These are phyloP conservation scores for Erynnis tages DNA, from an alignment of 2,888 invertebrate species.

Conservation along the genomic window DNA sequence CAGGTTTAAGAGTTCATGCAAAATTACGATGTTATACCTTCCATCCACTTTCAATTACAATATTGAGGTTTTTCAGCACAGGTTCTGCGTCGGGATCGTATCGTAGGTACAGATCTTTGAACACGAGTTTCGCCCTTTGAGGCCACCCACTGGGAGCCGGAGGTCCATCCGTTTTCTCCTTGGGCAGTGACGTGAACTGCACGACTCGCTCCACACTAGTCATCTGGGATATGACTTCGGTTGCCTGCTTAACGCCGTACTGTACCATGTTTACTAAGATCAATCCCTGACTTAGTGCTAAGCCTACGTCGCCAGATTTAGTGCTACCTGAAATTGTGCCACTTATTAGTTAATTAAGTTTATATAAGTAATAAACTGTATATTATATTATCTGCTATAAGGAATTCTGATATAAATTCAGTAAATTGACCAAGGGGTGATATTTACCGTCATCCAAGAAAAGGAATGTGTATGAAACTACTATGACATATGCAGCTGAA, in stretches of 20 bases:
- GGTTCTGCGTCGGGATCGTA: constrained; percentile 84
- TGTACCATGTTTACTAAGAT: constrained; percentile 91
- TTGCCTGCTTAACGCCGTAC: constrained; percentile 89
- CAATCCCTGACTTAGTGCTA: constrained; percentile 87
- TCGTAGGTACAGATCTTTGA: constrained; percentile 82
- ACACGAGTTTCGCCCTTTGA: constrained; percentile 79
- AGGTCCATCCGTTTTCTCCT: constrained; percentile 85
- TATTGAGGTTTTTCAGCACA: constrained; percentile 85
- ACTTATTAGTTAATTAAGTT: no score
- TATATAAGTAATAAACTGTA: not conserved
- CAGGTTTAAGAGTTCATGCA: not conserved
- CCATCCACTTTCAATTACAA: constrained; percentile 83
- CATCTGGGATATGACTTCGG: constrained; percentile 90
- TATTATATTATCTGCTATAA: no score
- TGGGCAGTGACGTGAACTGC: constrained; percentile 88
- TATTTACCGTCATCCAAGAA: constrained; percentile 79
- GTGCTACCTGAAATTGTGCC: constrained; percentile 64
- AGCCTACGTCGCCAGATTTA: constrained; percentile 85
- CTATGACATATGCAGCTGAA: constrained; percentile 82
- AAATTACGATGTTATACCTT: constrained; percentile 76
- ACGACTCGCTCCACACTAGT: constrained; percentile 91
- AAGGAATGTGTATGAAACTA: constrained; percentile 84
- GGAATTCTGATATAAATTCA: no score
- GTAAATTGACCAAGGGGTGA: no score
- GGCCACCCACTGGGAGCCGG: constrained; percentile 84